Conservation (phyloP, 2,113 vertebrate genomes). For the Arizona elegans region DNA sequence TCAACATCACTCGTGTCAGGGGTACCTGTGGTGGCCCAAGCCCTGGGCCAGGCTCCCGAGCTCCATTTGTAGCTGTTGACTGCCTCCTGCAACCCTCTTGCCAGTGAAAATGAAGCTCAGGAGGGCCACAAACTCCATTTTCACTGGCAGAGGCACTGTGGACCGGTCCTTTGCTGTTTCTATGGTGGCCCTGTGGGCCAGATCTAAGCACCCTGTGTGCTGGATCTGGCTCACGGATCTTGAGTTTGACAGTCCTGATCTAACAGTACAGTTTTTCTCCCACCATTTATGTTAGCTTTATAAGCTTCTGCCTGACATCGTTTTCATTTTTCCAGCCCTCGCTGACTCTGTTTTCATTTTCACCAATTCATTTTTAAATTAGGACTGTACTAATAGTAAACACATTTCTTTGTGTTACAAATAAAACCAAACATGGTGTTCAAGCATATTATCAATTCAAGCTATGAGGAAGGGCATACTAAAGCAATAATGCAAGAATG, state of each 20-base stretch:
- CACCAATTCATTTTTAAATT: background rate
- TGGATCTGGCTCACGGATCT: too few species aligned
- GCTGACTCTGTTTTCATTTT: background rate
- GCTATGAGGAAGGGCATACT: background rate
- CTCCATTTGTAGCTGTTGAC: too few species aligned
- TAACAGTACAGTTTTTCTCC: background rate
- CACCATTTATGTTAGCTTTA: background rate
- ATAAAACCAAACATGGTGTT: background rate
- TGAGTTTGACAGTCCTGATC: background rate
- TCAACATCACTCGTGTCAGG: too few species aligned
- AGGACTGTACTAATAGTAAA: background rate
- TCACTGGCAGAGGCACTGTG: too few species aligned
- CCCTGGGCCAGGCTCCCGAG: too few species aligned
- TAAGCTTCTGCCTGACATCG: background rate
- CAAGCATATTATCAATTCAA: background rate
- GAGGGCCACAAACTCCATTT: too few species aligned
- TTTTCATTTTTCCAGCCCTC: background rate
- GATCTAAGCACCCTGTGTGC: too few species aligned
- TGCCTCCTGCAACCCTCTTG: too few species aligned
- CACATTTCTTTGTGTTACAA: background rate
- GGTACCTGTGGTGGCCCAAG: too few species aligned
- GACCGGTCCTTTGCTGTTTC: too few species aligned
- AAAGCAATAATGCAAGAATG: background rate
- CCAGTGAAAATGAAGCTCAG: too few species aligned
- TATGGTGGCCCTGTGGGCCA: too few species aligned